Evolutionary conservation across 2,888 invertebrate species (phyloP), one percentile per base, ranked within the genome.

Genomic region (Lepidocyrtoides sp.): DNA sequence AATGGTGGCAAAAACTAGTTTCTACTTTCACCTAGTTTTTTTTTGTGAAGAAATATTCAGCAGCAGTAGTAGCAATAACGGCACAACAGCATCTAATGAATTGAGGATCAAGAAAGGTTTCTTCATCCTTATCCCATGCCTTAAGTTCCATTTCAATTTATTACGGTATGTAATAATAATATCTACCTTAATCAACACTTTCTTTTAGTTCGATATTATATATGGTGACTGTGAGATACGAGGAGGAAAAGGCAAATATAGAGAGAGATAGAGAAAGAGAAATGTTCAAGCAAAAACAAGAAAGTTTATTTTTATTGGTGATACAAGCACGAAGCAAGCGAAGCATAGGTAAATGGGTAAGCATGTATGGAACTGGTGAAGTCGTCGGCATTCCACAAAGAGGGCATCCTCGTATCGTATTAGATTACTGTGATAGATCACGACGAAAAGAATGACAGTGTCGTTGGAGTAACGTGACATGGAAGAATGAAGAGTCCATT

Each of bases 361-460:
- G 48, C 48, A 14, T 48, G 10, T 48, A 10, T 48, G 36, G 36
- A 36, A 36, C 12, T 17, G 48, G 7, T 17, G 23, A 48, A 48
- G 75, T 48, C 14, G 48, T 48, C 75, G 75, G 75, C 26, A 48
- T 75, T 75, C n/a, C 26, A 75, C 75, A 75, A 75, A 75, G 48
- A 75, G 75, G 75, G 48, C 75, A 48, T 48, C 14, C 12, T 72
- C 26, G 66, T 79, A 44, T 72, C 66, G 29, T 81, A 81, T 88
- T 88, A 81, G 88, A 88, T 88, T 88, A 81, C 29, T 23, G 51
- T 72, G 88, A 88, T 88, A 88, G 88, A 88, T 81, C 88, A 88
- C 88, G 57, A 41, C 3, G 10, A 54, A 32, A 7, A 14, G 48
- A 87, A 87, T 79, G 77, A 66, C 51, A 77, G 57, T 86, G 54